A percentile compares a stretch with the other conserved stretches of the same genome.
These are phyloP conservation scores for Aelia acuminata DNA, from an alignment of 2,888 invertebrate genomes.

Conservation along the genomic window DNA sequence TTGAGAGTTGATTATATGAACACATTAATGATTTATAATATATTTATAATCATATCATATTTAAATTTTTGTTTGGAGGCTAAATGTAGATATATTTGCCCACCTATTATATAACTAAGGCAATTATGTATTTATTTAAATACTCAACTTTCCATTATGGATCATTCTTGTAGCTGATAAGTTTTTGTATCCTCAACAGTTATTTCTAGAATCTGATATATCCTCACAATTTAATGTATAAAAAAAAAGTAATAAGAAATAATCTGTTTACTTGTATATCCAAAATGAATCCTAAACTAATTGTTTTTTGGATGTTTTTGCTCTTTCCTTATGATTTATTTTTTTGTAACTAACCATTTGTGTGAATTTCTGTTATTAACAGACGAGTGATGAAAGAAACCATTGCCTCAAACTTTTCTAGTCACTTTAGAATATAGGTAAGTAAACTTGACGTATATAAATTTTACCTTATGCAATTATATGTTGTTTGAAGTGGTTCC, in stretches of 20 bases:
- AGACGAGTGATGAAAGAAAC: constrained; percentile 59
- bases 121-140: background rate
- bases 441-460: background rate
- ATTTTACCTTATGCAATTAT: background rate
- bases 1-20: background rate
- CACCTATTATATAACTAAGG: no score
- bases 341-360: constrained; percentile 55
- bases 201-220: background rate
- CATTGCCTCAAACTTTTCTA: constrained; percentile 62
- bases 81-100: no score
- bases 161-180: background rate
- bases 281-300: background rate
- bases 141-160: background rate
- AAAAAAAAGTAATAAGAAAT: background rate
- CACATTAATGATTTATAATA: background rate
- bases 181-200: background rate
- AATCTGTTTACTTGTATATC: background rate
- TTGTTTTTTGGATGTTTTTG: background rate
- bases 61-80: no score
- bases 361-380: constrained; percentile 58
- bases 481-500: constrained; percentile 33
- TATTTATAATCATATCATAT: background rate
- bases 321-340: background rate
- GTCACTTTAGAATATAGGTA: constrained; percentile 65
- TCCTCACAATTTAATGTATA: background rate